Base-by-base conservation (phyloP, 1,140 invertebrate genomes). In the Yoshiicerus persimilis region DNA sequence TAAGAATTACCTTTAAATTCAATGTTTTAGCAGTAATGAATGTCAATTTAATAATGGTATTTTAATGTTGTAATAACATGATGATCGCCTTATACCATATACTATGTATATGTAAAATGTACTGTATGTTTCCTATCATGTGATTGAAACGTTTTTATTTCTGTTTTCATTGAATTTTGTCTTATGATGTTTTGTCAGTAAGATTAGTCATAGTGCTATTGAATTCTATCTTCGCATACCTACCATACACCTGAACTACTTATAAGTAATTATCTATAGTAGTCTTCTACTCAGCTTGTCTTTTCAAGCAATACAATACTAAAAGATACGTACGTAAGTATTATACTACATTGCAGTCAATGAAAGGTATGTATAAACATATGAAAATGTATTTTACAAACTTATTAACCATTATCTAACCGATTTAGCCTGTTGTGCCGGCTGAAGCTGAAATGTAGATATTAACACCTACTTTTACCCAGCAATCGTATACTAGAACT, bases 271-370 rank as follows among this genome's bases (percentile, higher is more conserved):
- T 70, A 30, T 70, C 25, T 30, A n/a, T n/a, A n/a, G n/a, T n/a
- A 70, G 25, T 70, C 30, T 30, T 70, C 66, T 70, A 30, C 66
- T 25, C 25, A 70, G 30, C 25, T 70, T 70, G 66, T 30, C 25
- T 25, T 66, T 11, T 30, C 66, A 36, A 80, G 30, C 30, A 20
- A n/a, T 36, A 38, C 32, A n/a, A 36, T 80, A 38, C 34, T 34
- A 36, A 13, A 56, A 56, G 30, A 80, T 34, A 80, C 75, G 32
- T 80, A 80, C 36, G 30, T 36, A 38, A n/a, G n/a, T n/a, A n/a
- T n/a, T 80, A 80, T 80, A 80, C 75, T 80, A 80, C 34, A 80
- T 80, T 80, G 75, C 75, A 80, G 75, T 34, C 30, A 80, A 80
- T 80, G 75, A 32, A 80, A 80, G 75, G 75, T 80, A 80, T 80